Evolutionary conservation across 2,888 invertebrate genomes (phyloP), one percentile per base, ranked within the genome.

Genomic region (Drosophila meridionalis): DNA sequence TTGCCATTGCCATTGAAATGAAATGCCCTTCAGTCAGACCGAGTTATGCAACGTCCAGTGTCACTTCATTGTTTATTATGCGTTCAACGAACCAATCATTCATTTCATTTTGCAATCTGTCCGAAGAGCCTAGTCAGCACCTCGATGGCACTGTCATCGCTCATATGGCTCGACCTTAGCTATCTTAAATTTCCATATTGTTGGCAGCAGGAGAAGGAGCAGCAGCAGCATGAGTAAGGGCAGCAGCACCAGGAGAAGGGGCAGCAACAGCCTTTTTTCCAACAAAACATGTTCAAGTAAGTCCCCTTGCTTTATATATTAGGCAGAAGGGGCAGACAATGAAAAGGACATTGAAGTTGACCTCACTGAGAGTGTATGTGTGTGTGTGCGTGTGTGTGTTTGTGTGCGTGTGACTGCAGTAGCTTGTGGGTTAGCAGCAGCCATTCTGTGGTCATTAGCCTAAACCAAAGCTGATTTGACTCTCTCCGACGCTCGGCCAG

Each of bases 371-470:
- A 3, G 26, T 55, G 56, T 60, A 30, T 47, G 34, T 61, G 65
- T 61, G 26, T 64, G 64, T 65, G 32, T 78, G 83, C 2, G 34
- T 8, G 34, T 34, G 34, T 34, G 14, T 69, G 63, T 34, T 11
- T 69, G 63, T 67, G 66, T 63, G 65, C 65, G 66, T 65, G 30
- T 78, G 83, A 76, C 76, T 88, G 90, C 88, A 86, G 81, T 78
- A 73, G 81, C 73, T 77, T 83, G 80, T 80, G 80, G 80, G 73
- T 73, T 69, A 83, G 78, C 78, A 78, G 78, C 81, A 78, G 85
- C 87, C 85, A 89, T 89, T 84, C 80, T 84, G 84, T 89, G 85
- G 85, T 89, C 90, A 86, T 86, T 86, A 89, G 85, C 90, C 88
- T 86, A 88, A 86, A 78, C 88, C 85, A 88, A 84, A 89, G 83